Evolutionary conservation across 2,797 vertebrate genomes (phyloP).

Genomic region (Amblyopsis hoosieri): DNA sequence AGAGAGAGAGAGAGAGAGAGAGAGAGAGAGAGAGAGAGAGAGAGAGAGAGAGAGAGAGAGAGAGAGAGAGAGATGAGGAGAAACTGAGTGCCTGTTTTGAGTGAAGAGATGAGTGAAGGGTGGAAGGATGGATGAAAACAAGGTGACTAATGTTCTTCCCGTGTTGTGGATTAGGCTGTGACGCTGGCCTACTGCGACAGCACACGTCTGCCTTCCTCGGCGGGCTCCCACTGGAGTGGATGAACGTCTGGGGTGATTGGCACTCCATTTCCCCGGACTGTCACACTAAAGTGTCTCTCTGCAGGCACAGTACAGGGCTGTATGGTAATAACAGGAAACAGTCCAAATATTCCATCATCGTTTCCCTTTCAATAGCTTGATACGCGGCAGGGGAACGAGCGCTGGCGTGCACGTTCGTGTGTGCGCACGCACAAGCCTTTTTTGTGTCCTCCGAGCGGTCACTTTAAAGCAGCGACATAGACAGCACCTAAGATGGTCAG

Average conservation of each 20-base stretch:
- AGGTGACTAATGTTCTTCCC: conserved; percentile 48
- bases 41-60: conserved; percentile 22
- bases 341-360: neutral
- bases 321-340: conserved; percentile 27
- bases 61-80: conserved; percentile 1
- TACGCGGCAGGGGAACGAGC: neutral
- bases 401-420: neutral
- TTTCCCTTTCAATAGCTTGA: conserved; percentile 20
- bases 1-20: too few relatives aligned
- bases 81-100: neutral
- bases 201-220: conserved; percentile 19
- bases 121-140: conserved; percentile 15
- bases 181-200: conserved; percentile 27
- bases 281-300: conserved; percentile 44
- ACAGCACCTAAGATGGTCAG: neutral
- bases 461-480: too few relatives aligned
- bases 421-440: neutral
- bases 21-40: too few relatives aligned
- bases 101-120: conserved; percentile 30
- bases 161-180: conserved; percentile 35
- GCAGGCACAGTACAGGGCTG: conserved; percentile 24
- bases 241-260: conserved; percentile 20
- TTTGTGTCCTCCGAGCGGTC: too few relatives aligned
- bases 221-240: conserved; percentile 29
- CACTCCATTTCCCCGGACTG: conserved; percentile 36